Conservation (phyloP, 2,797 vertebrate genomes). For the Lates japonicus region DNA sequence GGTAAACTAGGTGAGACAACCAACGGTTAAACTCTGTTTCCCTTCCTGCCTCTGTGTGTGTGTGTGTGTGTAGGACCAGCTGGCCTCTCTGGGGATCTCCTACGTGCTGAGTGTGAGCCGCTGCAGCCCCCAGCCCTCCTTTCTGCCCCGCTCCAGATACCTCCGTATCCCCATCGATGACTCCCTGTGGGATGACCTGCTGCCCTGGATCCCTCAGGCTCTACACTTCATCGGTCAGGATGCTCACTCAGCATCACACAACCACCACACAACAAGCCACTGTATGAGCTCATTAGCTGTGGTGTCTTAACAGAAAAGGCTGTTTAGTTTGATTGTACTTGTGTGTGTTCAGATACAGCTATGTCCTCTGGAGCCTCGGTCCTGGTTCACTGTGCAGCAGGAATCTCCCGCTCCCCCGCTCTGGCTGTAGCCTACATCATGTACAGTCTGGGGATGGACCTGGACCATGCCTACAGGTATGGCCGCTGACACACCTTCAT, state of each 20-base stretch:
- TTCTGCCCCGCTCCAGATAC: conserved; percentile 83
- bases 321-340: background rate
- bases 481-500: background rate
- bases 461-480: conserved; percentile 87
- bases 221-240: conserved; percentile 85
- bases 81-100: conserved; percentile 82
- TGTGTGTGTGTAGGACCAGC: conserved; percentile 72
- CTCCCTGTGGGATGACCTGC: conserved; percentile 85
- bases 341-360: conserved; percentile 76
- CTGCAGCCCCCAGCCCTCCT: conserved; percentile 85
- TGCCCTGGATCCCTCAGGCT: conserved; percentile 87
- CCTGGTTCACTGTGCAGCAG: conserved; percentile 87
- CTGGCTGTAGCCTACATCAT: conserved; percentile 87
- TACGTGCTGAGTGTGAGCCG: conserved; percentile 87
- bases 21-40: too few species aligned
- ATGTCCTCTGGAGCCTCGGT: conserved; percentile 82
- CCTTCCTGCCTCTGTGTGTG: conserved; percentile 4
- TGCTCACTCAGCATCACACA: background rate
- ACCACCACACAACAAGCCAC: background rate
- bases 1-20: too few species aligned
- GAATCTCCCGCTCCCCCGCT: conserved; percentile 88
- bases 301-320: background rate
- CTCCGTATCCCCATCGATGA: conserved; percentile 87
- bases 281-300: background rate
- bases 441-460: conserved; percentile 83